These are phyloP conservation scores for Caenorhabditis brenneri DNA, from an alignment of 1,140 invertebrate genomes.

Conservation along the genomic window DNA sequence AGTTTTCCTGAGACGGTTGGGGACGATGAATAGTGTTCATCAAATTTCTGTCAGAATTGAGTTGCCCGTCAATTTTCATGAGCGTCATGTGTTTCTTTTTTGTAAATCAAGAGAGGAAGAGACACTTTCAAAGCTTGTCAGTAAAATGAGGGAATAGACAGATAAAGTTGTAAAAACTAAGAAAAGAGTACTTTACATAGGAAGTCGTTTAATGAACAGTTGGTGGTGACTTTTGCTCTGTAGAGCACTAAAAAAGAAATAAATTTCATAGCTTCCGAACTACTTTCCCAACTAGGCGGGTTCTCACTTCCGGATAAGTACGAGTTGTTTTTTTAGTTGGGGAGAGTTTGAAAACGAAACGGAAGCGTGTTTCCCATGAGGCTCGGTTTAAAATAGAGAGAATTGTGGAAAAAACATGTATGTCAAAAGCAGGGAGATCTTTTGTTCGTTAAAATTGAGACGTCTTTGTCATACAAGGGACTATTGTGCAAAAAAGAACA, in stretches of 20 bases:
- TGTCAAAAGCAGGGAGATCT: neutral
- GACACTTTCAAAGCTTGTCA: neutral
- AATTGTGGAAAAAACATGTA: neutral
- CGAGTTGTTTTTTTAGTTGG: neutral
- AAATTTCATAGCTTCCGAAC: neutral
- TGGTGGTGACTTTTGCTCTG: neutral
- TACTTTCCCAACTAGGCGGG: neutral
- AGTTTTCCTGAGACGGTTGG: neutral
- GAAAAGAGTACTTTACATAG: neutral
- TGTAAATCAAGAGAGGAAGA: neutral
- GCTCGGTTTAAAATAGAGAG: neutral
- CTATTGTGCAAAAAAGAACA: neutral
- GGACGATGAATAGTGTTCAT: neutral
- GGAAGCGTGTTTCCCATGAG: neutral
- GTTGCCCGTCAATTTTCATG: neutral
- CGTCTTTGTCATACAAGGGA: neutral
- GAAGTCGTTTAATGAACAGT: neutral
- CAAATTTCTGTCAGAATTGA: neutral
- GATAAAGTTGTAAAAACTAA: neutral
- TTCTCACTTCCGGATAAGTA: neutral
- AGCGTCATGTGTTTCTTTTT: conserved; percentile 7
- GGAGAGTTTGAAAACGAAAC: neutral
- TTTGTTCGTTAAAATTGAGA: neutral
- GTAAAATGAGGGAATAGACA: neutral
- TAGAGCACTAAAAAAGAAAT: neutral